Percentiles rank a stretch among this genome's conserved stretches.
Evolutionary conservation across 2,888 invertebrate genomes (phyloP).

Genomic region (Mythimna ferrago): DNA sequence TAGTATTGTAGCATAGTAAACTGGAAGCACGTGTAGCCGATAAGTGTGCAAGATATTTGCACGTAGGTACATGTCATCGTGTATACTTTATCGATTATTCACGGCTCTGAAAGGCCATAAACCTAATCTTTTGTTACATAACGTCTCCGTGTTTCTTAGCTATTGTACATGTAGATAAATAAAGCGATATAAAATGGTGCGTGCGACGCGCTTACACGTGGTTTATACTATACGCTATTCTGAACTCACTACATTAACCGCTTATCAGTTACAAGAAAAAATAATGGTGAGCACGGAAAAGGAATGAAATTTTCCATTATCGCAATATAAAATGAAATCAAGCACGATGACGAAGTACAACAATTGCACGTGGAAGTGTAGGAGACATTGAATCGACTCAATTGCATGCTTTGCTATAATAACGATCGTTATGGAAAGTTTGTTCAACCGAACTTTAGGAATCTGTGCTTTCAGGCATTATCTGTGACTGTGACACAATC

Average conservation of each 20-base stretch:
- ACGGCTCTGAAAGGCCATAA: constrained; percentile 75
- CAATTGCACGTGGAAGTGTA: constrained; percentile 75
- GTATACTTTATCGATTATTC: constrained; percentile 76
- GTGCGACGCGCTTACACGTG: constrained; percentile 77
- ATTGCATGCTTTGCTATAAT: constrained; percentile 54
- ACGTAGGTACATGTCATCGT: constrained; percentile 67
- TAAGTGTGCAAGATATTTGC: constrained; percentile 74
- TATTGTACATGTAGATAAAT: constrained; percentile 62
- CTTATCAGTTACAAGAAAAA: constrained; percentile 82
- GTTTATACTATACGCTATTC: constrained; percentile 70
- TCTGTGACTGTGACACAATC: background rate
- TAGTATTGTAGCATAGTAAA: constrained; percentile 74
- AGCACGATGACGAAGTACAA: constrained; percentile 69
- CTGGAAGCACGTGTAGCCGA: constrained; percentile 81
- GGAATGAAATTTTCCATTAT: constrained; percentile 83
- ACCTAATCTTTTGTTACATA: constrained; percentile 78
- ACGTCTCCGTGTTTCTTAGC: constrained; percentile 56
- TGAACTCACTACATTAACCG: constrained; percentile 71
- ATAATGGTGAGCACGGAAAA: constrained; percentile 81
- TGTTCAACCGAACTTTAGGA: constrained; percentile 26
- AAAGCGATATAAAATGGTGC: constrained; percentile 67
- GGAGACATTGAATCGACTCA: constrained; percentile 65
- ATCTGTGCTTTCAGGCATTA: constrained; percentile 13
- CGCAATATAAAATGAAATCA: constrained; percentile 77
- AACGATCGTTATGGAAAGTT: constrained; percentile 29